phyloP scores from a whole-genome alignment of 1,140 invertebrate species.

The Hestina assimilis region DNA sequence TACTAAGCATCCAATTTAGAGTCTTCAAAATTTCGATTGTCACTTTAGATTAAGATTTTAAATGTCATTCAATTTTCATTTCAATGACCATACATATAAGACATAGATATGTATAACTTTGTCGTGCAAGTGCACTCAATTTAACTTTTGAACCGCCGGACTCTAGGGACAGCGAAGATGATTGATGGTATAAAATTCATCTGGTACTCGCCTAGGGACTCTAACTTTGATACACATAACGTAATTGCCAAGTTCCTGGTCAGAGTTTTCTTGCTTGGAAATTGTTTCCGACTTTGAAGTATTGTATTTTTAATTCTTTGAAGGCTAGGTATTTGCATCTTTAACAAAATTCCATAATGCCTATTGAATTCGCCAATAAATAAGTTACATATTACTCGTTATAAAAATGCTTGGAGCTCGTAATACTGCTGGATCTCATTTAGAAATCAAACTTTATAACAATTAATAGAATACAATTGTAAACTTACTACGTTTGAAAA shows the following conservation, averaged over 20 bases:
- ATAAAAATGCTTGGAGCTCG: too few relatives aligned
- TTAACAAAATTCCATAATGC: too few relatives aligned
- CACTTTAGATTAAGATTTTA: conserved; percentile 1
- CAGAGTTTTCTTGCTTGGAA: not conserved
- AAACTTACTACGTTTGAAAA: too few relatives aligned
- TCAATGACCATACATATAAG: not conserved
- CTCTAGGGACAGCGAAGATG: conserved; percentile 16
- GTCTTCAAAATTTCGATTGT: conserved; percentile 4
- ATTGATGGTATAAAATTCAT: conserved; percentile 26
- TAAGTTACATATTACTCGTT: too few relatives aligned
- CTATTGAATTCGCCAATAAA: too few relatives aligned
- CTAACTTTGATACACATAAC: conserved; percentile 15
- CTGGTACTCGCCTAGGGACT: conserved; percentile 20
- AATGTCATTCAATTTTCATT: not conserved
- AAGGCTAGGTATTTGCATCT: too few relatives aligned
- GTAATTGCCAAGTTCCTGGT: conserved; percentile 9
- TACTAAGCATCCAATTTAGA: conserved; percentile 2
- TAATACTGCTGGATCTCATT: too few relatives aligned
- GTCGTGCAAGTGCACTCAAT: conserved; percentile 7
- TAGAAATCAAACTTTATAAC: too few relatives aligned
- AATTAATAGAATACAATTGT: too few relatives aligned
- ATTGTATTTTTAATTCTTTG: too few relatives aligned
- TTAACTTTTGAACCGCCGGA: conserved; percentile 25
- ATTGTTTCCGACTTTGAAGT: not conserved
- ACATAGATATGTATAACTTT: not conserved